Evolutionary conservation across 2,888 invertebrate genomes (phyloP).

Genomic region (Caenorhabditis macrosperma): DNA sequence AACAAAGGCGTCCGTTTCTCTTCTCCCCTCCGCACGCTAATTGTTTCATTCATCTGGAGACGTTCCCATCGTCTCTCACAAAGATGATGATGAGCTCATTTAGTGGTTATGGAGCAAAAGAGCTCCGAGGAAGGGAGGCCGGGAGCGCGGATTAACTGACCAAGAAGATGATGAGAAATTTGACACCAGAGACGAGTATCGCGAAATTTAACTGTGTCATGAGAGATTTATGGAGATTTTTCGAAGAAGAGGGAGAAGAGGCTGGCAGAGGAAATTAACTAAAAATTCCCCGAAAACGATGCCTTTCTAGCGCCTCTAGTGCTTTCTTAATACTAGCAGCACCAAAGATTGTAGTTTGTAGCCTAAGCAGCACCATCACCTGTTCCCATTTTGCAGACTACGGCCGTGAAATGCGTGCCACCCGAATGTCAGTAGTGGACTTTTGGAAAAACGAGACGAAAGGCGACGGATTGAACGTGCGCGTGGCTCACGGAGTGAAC

Average conservation of each 20-base stretch:
- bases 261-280: too few species aligned
- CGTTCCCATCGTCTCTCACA: background rate
- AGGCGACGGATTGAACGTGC: conserved; percentile 71
- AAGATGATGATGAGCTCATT: background rate
- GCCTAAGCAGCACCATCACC: background rate
- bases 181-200: too few species aligned
- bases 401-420: conserved; percentile 72
- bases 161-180: background rate
- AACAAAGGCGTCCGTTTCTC: background rate
- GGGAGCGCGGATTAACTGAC: background rate
- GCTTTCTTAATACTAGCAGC: too few species aligned
- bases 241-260: too few species aligned
- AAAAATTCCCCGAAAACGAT: too few species aligned
- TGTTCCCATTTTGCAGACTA: conserved; percentile 51
- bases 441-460: conserved; percentile 74
- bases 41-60: conserved; percentile 17
- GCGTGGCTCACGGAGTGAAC: conserved; percentile 73
- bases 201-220: too few species aligned
- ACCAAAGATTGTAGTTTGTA: too few species aligned
- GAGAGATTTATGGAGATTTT: too few species aligned
- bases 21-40: background rate
- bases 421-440: conserved; percentile 74
- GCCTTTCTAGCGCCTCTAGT: too few species aligned
- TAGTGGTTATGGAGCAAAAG: background rate
- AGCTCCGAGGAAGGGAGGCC: too few species aligned